phyloP scores from a whole-genome alignment of 2,797 vertebrate species.

The Okamejei kenojei region DNA sequence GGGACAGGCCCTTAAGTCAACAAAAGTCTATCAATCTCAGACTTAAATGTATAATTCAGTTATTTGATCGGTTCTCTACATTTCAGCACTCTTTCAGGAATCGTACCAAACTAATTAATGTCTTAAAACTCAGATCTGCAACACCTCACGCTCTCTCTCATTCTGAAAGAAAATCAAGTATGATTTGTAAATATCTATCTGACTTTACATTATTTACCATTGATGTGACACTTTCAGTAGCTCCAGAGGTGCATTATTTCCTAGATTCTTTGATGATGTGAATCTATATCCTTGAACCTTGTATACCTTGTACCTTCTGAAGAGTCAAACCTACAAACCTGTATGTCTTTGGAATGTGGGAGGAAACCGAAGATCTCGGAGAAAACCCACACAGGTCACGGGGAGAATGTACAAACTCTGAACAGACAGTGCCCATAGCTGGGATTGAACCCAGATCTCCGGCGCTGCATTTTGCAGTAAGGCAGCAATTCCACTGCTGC shows the following conservation, averaged over 20 bases:
- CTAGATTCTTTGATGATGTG: background rate
- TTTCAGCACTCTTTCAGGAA: background rate
- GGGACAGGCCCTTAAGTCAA: too few species aligned
- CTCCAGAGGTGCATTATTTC: background rate
- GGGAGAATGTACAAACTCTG: too few species aligned
- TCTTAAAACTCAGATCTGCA: background rate
- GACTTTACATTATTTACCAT: background rate
- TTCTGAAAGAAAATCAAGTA: conserved; percentile 27
- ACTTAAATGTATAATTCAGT: background rate
- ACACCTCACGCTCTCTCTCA: background rate
- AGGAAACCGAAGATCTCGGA: too few species aligned
- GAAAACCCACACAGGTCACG: too few species aligned
- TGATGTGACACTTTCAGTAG: conserved; percentile 13
- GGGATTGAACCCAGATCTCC: too few species aligned
- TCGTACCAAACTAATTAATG: background rate
- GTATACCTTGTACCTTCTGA: too few species aligned
- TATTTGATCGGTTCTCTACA: background rate
- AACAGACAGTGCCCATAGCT: too few species aligned
- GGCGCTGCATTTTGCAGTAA: too few species aligned
- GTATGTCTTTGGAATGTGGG: too few species aligned
- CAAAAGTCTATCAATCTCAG: background rate
- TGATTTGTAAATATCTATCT: background rate
- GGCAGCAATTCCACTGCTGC: too few species aligned
- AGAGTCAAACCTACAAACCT: too few species aligned
- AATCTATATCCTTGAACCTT: background rate